Conservation (phyloP, 2,888 invertebrate species). For the Amorpha juglandis region DNA sequence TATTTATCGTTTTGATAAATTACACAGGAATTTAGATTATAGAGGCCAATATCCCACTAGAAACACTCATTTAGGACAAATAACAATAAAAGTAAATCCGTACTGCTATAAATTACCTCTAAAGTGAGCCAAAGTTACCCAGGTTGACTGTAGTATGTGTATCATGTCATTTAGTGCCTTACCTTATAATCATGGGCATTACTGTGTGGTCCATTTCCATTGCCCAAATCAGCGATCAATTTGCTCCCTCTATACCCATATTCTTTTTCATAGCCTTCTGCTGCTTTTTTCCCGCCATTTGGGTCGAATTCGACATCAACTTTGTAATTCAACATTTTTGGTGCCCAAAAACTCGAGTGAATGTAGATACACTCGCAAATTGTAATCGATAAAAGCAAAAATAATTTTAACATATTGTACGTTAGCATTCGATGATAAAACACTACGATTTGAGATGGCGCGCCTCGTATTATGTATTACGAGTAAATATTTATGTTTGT, state of each 20-base stretch:
- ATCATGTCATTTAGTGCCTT: constrained; percentile 5
- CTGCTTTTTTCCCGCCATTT: constrained; percentile 48
- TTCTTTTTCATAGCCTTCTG: constrained; percentile 50
- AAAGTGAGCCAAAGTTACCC: too few species aligned
- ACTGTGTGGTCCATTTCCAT: constrained; percentile 52
- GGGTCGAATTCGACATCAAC: constrained; percentile 65
- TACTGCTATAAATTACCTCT: too few species aligned
- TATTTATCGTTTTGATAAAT: too few species aligned
- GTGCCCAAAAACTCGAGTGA: constrained; percentile 76
- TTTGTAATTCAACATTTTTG: constrained; percentile 65
- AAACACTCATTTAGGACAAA: too few species aligned
- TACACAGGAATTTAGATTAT: too few species aligned
- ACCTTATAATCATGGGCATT: constrained; percentile 46
- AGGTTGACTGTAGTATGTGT: too few species aligned
- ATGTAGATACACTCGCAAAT: constrained; percentile 48
- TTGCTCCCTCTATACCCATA: constrained; percentile 64
- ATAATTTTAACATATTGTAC: constrained; percentile 26
- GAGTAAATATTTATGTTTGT: constrained; percentile 17
- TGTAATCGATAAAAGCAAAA: not conserved
- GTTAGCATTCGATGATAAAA: not conserved
- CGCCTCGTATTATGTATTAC: not conserved
- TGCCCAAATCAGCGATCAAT: constrained; percentile 66
- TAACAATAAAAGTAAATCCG: too few species aligned
- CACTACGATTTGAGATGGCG: constrained; percentile 9
- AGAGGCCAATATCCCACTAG: too few species aligned